These are phyloP conservation scores for Meloidogyne hapla DNA, from an alignment of 1,140 invertebrate species.

Conservation along the genomic window DNA sequence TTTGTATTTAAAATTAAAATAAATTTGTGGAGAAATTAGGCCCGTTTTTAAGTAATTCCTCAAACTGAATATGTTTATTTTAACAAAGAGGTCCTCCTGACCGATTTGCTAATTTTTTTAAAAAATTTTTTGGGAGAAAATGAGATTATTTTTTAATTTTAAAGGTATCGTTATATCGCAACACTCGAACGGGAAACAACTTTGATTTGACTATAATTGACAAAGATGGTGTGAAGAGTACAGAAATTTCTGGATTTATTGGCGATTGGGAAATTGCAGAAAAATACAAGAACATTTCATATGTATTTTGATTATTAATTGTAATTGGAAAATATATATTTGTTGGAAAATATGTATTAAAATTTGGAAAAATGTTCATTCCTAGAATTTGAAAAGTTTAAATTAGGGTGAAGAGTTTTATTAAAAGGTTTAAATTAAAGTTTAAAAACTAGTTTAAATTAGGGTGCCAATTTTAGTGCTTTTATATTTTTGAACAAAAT, in stretches of 20 bases:
- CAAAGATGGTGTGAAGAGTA: slow-evolving; percentile 23
- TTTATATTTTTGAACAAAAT: too few relatives aligned
- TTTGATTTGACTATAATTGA: slow-evolving; percentile 50
- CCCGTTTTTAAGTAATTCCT: too few relatives aligned
- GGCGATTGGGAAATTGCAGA: slow-evolving; percentile 1
- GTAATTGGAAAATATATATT: neutral
- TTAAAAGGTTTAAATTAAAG: too few relatives aligned
- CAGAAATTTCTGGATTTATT: neutral
- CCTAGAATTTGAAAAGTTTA: neutral
- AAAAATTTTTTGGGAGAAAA: too few relatives aligned
- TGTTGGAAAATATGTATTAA: neutral
- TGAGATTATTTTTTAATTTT: slow-evolving; percentile 27
- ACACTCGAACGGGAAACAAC: slow-evolving; percentile 44
- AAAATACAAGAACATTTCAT: neutral
- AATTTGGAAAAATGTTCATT: neutral
- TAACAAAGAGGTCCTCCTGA: too few relatives aligned
- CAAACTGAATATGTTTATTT: too few relatives aligned
- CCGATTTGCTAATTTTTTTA: too few relatives aligned
- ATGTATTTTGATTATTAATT: neutral
- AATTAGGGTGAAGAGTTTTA: too few relatives aligned
- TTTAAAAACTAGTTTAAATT: too few relatives aligned
- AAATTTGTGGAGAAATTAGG: neutral
- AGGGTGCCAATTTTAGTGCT: too few relatives aligned
- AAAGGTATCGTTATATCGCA: slow-evolving; percentile 52
- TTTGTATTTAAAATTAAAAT: slow-evolving; percentile 10